Base-by-base conservation (phyloP, 1,140 invertebrate species). In the Adelges cooleyi region DNA sequence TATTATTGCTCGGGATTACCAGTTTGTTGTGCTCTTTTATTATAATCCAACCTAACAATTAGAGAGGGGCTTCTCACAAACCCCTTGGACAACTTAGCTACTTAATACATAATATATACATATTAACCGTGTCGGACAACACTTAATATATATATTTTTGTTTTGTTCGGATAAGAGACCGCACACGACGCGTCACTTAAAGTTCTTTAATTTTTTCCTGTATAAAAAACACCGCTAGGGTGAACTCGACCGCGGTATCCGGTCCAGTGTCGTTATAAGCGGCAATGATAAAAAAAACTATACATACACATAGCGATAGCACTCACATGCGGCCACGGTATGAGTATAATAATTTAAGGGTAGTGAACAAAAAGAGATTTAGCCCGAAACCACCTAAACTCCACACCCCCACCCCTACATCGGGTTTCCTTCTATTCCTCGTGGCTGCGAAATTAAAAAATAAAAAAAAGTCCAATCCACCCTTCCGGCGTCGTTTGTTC, bases 401-500 rank as follows among this genome's bases (percentile, higher is more conserved):
- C 29, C 25, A n/a, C 25, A 29, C 5, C 40, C 40, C 11, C 2
- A 8, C 36, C 3, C 17, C 6, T 38, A 11, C 18, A 23, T 40
- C 29, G 29, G 11, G n/a, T n/a, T 11, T 13, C 13, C 51, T 27
- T 1, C 29, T 2, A 56, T 15, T 38, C 53, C 20, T 44, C 42
- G n/a, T 38, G 23, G 25, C 17, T 6, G 17, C 40, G 18, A 62
- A 62, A 62, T 62, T 62, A 62, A 62, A 62, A 59, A 62, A 46
- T 38, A 33, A 6, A 33, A 11, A 33, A 33, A 33, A 33, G 6
- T 9, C 44, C 25, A 17, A 59, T 27, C 56, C 38, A 62, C 56
- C 56, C 56, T 62, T 62, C 56, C 42, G 56, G 56, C 56, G 11
- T 33, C 53, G 42, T 62, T 62, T 46, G 56, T 46, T 62, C 56